phyloP scores from a whole-genome alignment of 2,888 invertebrate species.

The Dasysyrphus albostriatus region DNA sequence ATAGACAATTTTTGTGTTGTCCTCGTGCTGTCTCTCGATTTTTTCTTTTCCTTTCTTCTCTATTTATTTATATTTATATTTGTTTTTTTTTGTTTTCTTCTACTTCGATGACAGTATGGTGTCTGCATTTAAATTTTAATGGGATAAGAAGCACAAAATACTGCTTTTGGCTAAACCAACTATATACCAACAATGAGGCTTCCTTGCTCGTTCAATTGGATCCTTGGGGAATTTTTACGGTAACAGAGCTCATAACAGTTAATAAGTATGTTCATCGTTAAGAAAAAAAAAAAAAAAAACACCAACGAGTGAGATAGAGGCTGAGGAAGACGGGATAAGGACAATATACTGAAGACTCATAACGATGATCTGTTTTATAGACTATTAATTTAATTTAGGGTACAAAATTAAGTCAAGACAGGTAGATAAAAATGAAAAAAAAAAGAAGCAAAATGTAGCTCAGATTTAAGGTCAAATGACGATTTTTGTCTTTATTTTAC shows the following conservation, averaged over 20 bases:
- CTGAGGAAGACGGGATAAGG: background rate
- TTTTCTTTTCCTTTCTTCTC: constrained; percentile 35
- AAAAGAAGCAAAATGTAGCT: background rate
- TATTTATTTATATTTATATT: constrained; percentile 15
- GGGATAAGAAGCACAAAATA: constrained; percentile 64
- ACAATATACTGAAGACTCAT: constrained; percentile 19
- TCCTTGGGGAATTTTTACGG: constrained; percentile 44
- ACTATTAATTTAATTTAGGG: constrained; percentile 58
- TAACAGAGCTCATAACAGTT: constrained; percentile 60
- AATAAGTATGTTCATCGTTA: constrained; percentile 48
- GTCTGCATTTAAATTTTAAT: constrained; percentile 72
- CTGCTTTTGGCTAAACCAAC: constrained; percentile 47
- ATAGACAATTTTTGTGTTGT: constrained; percentile 66
- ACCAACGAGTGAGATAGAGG: background rate
- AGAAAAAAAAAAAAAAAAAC: background rate
- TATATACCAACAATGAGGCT: constrained; percentile 9
- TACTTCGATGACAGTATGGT: constrained; percentile 63
- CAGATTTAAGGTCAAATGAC: constrained; percentile 16
- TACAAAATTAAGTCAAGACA: constrained; percentile 39
- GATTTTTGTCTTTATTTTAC: background rate
- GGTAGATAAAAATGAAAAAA: constrained; percentile 27
- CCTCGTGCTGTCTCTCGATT: constrained; percentile 42
- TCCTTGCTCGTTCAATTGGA: constrained; percentile 20
- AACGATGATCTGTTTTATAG: constrained; percentile 60
- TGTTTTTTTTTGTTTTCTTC: constrained; percentile 5